phyloP scores from a whole-genome alignment of 2,797 vertebrate species.

The Notolabrus celidotus region DNA sequence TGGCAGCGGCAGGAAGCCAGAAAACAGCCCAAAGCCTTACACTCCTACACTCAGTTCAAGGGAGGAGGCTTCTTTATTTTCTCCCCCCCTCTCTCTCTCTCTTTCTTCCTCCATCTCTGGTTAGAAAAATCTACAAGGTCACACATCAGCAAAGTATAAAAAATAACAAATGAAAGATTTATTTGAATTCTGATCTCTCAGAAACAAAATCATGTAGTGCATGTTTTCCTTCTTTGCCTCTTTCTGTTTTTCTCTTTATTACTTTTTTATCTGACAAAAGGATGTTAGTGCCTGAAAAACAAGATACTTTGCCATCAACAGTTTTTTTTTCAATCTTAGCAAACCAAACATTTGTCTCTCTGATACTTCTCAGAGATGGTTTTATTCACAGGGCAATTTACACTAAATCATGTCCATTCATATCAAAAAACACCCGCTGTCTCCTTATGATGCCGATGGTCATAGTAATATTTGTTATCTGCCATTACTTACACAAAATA shows the following conservation, averaged over 20 bases:
- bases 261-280: conserved; percentile 28
- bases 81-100: background rate
- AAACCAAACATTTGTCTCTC: conserved; percentile 9
- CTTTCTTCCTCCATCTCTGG: background rate
- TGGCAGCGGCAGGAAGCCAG: conserved; percentile 71
- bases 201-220: background rate
- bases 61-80: conserved; percentile 37
- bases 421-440: conserved; percentile 26
- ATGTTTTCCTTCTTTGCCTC: conserved; percentile 6
- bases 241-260: conserved; percentile 31
- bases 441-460: conserved; percentile 24
- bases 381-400: conserved; percentile 24
- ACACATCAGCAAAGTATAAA: conserved; percentile 49
- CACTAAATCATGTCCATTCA: conserved; percentile 33
- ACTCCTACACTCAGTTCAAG: conserved; percentile 43
- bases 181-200: conserved; percentile 42
- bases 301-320: conserved; percentile 21
- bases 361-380: conserved; percentile 19
- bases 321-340: conserved; percentile 6
- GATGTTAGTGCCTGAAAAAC: conserved; percentile 20
- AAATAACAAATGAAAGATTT: background rate
- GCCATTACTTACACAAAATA: conserved; percentile 21
- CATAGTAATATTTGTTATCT: conserved; percentile 56
- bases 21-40: conserved; percentile 79
- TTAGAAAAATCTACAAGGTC: conserved; percentile 57